Percentiles rank a stretch among this genome's conserved stretches.
phyloP scores from a whole-genome alignment of 2,113 vertebrate genomes.

The Embiotoca jacksoni region DNA sequence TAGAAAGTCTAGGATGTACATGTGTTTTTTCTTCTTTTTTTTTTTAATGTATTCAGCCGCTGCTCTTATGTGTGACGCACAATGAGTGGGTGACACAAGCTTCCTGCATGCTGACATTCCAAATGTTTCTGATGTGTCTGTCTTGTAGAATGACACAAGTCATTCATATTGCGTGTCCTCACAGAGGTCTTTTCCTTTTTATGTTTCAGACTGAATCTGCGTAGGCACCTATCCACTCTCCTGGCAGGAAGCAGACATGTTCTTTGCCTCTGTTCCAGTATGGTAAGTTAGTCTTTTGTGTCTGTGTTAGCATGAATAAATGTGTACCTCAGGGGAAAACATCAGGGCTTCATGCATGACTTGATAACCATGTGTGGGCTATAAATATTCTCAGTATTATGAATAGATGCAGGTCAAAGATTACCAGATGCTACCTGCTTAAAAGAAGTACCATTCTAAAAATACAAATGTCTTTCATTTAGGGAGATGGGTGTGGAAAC shows the following conservation, averaged over 20 bases:
- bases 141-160: constrained; percentile 41
- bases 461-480: background rate
- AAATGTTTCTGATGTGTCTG: constrained; percentile 33
- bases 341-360: constrained; percentile 46
- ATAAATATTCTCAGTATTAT: constrained; percentile 37
- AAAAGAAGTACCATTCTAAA: constrained; percentile 9
- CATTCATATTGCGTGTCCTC: constrained; percentile 36
- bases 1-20: background rate
- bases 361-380: constrained; percentile 30
- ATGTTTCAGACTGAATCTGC: constrained; percentile 69
- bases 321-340: constrained; percentile 35
- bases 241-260: constrained; percentile 50
- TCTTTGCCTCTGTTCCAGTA: constrained; percentile 41
- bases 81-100: constrained; percentile 39
- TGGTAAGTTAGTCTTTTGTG: constrained; percentile 68
- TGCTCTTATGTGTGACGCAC: constrained; percentile 20
- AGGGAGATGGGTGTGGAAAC: constrained; percentile 7
- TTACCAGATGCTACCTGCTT: constrained; percentile 17
- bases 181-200: constrained; percentile 41
- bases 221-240: constrained; percentile 38
- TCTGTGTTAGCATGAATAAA: constrained; percentile 51
- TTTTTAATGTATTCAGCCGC: background rate
- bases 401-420: constrained; percentile 42
- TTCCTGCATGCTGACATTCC: constrained; percentile 29
- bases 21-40: background rate